Evolutionary conservation across 1,140 invertebrate genomes (phyloP).

Genomic region (Gonatopus flavifemur): DNA sequence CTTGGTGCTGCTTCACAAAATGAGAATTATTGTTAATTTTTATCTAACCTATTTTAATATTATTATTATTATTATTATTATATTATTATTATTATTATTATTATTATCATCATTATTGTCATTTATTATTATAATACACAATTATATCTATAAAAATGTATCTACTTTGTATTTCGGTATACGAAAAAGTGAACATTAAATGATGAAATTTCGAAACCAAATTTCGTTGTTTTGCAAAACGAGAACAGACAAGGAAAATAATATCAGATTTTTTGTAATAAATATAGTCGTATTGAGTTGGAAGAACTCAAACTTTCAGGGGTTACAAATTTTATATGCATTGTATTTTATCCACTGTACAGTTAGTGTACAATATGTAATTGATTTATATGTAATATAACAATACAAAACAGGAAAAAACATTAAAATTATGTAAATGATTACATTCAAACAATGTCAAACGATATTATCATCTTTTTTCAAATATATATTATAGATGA

Average conservation of each 20-base stretch:
- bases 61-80: constrained; percentile 46
- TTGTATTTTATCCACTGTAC: constrained; percentile 41
- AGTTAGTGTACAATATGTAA: constrained; percentile 50
- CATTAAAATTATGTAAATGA: constrained; percentile 44
- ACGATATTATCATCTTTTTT: too few relatives aligned
- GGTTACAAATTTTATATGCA: too few relatives aligned
- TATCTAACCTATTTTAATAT: constrained; percentile 57
- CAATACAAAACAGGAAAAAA: constrained; percentile 35
- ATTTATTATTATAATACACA: constrained; percentile 19
- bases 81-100: constrained; percentile 47
- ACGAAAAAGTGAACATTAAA: constrained; percentile 17
- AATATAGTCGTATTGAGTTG: too few relatives aligned
- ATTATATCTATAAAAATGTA: constrained; percentile 24
- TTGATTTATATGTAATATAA: constrained; percentile 51
- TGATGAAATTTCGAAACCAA: too few relatives aligned
- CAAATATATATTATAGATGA: too few relatives aligned
- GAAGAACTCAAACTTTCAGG: too few relatives aligned
- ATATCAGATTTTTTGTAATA: too few relatives aligned
- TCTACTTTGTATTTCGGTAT: constrained; percentile 28
- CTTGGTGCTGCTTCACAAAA: constrained; percentile 28
- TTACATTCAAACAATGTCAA: too few relatives aligned
- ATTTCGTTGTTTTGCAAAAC: too few relatives aligned
- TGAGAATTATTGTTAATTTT: constrained; percentile 51
- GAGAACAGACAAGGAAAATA: too few relatives aligned
- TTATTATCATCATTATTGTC: constrained; percentile 24